Conservation (phyloP, 2,888 invertebrate genomes). For the Caprella mutica region DNA sequence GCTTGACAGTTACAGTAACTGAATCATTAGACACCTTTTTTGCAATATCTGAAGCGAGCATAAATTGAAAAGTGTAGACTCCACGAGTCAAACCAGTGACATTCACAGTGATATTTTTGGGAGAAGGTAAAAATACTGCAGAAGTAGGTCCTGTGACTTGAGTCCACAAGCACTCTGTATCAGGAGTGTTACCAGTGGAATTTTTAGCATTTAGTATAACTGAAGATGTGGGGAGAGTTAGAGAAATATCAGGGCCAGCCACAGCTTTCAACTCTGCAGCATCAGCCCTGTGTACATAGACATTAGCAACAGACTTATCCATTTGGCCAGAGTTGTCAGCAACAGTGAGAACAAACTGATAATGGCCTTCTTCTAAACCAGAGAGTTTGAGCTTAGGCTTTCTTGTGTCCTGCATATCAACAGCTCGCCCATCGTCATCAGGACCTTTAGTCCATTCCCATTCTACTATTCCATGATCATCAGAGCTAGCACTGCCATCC, state of each 20-base stretch:
- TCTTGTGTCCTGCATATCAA: conserved; percentile 86
- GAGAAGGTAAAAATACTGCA: conserved; percentile 69
- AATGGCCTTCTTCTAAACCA: conserved; percentile 84
- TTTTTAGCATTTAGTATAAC: conserved; percentile 64
- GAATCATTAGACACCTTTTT: conserved; percentile 64
- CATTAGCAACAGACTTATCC: conserved; percentile 75
- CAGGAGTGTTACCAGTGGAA: conserved; percentile 69
- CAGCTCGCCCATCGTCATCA: conserved; percentile 56
- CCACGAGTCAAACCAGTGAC: conserved; percentile 17
- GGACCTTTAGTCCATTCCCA: conserved; percentile 94
- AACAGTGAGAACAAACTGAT: conserved; percentile 82
- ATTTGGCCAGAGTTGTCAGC: conserved; percentile 82
- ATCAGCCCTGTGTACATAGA: conserved; percentile 81
- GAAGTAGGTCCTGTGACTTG: conserved; percentile 58
- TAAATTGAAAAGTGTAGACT: conserved; percentile 9
- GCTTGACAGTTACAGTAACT: conserved; percentile 58
- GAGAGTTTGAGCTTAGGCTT: conserved; percentile 78
- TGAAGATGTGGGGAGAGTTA: conserved; percentile 73
- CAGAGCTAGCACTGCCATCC: conserved; percentile 80
- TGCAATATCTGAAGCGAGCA: conserved; percentile 55
- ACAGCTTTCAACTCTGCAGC: conserved; percentile 42
- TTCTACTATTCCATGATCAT: conserved; percentile 81
- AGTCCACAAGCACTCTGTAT: conserved; percentile 71
- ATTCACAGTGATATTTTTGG: conserved; percentile 56
- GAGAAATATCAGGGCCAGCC: conserved; percentile 38